These are phyloP conservation scores for Mastacembelus armatus DNA, from an alignment of 2,797 vertebrate species.

Conservation along the genomic window DNA sequence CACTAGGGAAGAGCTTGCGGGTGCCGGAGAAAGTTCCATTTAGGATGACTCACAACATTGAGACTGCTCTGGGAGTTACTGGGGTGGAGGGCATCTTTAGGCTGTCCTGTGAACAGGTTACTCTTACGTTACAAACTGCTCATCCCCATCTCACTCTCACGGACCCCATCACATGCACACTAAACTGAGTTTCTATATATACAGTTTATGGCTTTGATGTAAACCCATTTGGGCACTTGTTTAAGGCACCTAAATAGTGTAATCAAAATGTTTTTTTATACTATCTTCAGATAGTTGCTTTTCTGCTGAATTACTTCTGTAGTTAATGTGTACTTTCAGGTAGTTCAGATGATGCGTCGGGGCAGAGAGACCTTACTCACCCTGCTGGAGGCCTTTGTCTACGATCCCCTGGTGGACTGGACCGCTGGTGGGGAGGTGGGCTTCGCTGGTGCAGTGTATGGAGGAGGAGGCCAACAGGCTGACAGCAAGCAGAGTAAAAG, in stretches of 20 bases:
- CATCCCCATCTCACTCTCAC: neutral
- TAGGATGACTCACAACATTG: constrained; percentile 99
- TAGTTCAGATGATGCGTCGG: constrained; percentile 97
- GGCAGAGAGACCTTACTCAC: constrained; percentile 97
- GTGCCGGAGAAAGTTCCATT: constrained; percentile 99
- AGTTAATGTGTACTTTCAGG: constrained; percentile 76
- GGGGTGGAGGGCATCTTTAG: constrained; percentile 98
- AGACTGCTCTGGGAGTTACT: constrained; percentile 95
- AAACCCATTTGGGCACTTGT: neutral
- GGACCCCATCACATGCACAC: neutral
- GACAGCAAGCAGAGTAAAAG: constrained; percentile 98
- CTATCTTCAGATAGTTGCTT: too few species aligned
- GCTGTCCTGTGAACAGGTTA: constrained; percentile 97
- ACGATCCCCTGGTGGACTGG: constrained; percentile 99
- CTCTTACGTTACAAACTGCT: neutral
- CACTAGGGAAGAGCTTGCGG: constrained; percentile 94
- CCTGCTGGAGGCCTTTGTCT: constrained; percentile 96
- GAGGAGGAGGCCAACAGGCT: constrained; percentile 96
- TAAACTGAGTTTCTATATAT: neutral
- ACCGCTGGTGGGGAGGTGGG: constrained; percentile 97
- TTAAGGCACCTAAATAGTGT: neutral
- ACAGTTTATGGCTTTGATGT: neutral
- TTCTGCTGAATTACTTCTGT: constrained; percentile 8
- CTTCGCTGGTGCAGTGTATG: constrained; percentile 97
- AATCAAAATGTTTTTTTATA: too few species aligned